Evolutionary conservation across 2,888 invertebrate species (phyloP), one percentile per base, ranked within the genome.

Genomic region (Patella ulyssiponensis): DNA sequence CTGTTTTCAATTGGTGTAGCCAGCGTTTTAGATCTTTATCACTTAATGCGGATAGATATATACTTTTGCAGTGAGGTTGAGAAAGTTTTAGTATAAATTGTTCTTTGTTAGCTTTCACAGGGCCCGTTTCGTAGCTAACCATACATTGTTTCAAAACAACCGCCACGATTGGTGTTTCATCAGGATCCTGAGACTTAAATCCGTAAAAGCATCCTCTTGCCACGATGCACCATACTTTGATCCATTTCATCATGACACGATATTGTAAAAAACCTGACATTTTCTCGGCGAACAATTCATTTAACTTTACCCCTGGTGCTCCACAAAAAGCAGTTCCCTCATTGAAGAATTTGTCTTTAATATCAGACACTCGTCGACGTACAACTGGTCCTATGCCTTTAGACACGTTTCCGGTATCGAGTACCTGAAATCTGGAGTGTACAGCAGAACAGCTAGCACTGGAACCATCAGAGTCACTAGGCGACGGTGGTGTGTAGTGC

Each of bases 141-240:
- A 79, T 83, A 78, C 86, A 86, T 33, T 86, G 84, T 14, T 83
- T 83, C 4, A 89, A 73, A 17, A 84, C 75, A 23, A 86, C 80
- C 9, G 83, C 76, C 15, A 87, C n/a, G n/a, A 83, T 78, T 0
- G 88, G 84, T n/a, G 51, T 74, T n/a, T 88, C 87, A 0, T 83
- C 83, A 2, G 79, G 79, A 9, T 82, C 79, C 70, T 87, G 83
- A 0, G 86, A 80, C 70, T 85, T 85, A 75, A 88, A 89, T 70
- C 84, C 85, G 78, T 88, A 88, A 71, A 89, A 83, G 75, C 85
- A 85, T 0, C 88, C 87, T n/a, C 83, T 77, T 72, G 83, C 85
- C n/a, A 89, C 83, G 2, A 84, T 84, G 79, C 87, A 88, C 86
- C 86, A 88, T 9, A 87, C 71, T 75, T 84, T 84, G 33, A 83